These are phyloP conservation scores for Crotophaga sulcirostris DNA, from an alignment of 2,113 vertebrate genomes.

Conservation along the genomic window DNA sequence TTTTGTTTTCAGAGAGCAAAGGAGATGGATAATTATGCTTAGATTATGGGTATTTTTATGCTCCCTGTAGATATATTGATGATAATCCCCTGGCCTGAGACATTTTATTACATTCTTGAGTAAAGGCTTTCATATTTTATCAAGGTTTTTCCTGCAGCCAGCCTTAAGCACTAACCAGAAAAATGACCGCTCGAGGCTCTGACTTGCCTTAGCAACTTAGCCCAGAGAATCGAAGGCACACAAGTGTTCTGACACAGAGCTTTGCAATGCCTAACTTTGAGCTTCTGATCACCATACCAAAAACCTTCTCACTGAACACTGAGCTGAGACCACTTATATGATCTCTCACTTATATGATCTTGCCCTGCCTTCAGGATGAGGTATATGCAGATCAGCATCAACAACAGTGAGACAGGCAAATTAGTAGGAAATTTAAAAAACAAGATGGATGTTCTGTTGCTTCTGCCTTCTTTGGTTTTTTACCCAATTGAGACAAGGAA, in stretches of 20 bases:
- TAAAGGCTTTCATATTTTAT: constrained; percentile 47
- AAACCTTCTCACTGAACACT: background rate
- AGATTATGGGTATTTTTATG: background rate
- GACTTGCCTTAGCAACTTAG: background rate
- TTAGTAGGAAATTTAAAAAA: background rate
- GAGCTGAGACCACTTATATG: background rate
- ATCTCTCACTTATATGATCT: too few species aligned
- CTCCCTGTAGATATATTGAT: background rate
- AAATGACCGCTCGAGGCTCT: background rate
- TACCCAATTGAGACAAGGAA: background rate
- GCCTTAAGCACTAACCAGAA: constrained; percentile 35
- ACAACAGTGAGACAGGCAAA: background rate
- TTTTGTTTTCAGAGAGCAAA: background rate
- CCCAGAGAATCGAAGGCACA: background rate
- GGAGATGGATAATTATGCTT: background rate
- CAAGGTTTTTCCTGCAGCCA: constrained; percentile 28
- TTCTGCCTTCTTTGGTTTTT: background rate
- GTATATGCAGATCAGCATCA: background rate
- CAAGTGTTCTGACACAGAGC: background rate
- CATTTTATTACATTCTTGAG: constrained; percentile 13
- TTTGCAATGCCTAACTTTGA: background rate
- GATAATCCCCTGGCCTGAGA: background rate
- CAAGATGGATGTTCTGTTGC: background rate
- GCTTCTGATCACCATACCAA: background rate
- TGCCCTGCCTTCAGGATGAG: too few species aligned